Conservation (phyloP, 2,113 vertebrate species). For the Cyanoderma ruficeps region DNA sequence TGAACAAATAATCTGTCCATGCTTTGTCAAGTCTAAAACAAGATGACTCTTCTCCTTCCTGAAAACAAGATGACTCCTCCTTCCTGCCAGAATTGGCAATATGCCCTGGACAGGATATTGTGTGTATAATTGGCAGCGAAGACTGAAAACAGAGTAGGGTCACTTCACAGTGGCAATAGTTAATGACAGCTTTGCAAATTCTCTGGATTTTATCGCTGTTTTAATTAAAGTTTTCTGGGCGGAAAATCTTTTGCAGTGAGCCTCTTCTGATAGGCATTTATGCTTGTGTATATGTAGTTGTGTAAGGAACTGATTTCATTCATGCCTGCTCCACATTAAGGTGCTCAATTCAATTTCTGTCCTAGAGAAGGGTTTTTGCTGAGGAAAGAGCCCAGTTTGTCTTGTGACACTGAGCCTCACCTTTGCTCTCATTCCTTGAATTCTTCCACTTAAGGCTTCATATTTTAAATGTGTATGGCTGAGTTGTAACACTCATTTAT, state of each 20-base stretch:
- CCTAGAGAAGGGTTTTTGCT: not conserved
- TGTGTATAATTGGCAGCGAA: not conserved
- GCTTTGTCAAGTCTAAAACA: conserved; percentile 15
- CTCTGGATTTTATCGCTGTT: not conserved
- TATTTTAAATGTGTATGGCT: not conserved
- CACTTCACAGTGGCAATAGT: not conserved
- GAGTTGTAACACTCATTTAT: not conserved
- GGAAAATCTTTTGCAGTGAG: not conserved
- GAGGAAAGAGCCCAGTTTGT: not conserved
- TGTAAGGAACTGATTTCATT: not conserved
- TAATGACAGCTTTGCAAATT: not conserved
- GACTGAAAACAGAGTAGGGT: not conserved
- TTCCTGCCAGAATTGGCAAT: conserved; percentile 9
- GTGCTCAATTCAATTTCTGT: not conserved
- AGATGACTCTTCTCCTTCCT: conserved; percentile 10
- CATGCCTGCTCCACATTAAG: not conserved
- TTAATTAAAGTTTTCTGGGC: not conserved
- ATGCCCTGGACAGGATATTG: not conserved
- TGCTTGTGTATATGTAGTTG: not conserved
- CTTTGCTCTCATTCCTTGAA: not conserved
- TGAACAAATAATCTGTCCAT: conserved; percentile 7
- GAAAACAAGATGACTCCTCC: not conserved
- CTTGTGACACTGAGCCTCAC: not conserved
- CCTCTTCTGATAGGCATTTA: not conserved
- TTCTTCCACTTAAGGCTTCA: not conserved